phyloP scores from a whole-genome alignment of 2,113 vertebrate genomes.

The Dermatemys mawii region DNA sequence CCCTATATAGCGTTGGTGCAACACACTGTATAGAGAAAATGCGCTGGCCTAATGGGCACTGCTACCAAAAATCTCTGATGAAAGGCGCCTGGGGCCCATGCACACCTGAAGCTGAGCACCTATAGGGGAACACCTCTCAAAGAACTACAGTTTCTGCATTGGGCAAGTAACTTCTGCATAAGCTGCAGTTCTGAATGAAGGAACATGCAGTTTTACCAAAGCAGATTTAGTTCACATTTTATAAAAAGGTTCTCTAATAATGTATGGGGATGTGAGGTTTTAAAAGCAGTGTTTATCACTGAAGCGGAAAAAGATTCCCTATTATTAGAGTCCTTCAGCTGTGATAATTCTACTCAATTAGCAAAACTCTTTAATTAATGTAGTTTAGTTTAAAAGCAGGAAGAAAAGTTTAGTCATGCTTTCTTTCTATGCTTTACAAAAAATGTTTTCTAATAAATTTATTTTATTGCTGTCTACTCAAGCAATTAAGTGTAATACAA shows the following conservation, averaged over 20 bases:
- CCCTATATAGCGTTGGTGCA: background rate
- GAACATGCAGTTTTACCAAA: background rate
- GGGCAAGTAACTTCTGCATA: background rate
- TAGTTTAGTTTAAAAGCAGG: background rate
- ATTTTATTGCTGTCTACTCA: constrained; percentile 3
- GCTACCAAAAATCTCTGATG: background rate
- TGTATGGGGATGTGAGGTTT: background rate
- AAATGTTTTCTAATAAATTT: constrained; percentile 20
- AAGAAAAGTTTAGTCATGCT: background rate
- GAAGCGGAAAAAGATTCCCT: background rate
- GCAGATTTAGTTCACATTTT: background rate
- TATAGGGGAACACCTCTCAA: background rate
- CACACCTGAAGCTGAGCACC: background rate
- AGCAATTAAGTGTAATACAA: constrained; percentile 1
- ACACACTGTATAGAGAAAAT: background rate
- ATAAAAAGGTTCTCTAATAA: background rate
- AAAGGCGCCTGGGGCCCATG: background rate
- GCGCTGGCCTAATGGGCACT: background rate
- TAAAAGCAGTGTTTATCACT: background rate
- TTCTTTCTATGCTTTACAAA: constrained; percentile 9
- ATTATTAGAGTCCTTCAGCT: background rate
- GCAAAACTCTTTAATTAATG: background rate
- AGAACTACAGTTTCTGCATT: too few relatives aligned
- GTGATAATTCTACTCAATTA: background rate
- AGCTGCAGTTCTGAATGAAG: background rate